These are phyloP conservation scores for Girardia tigrina DNA, from an alignment of 2,888 invertebrate genomes.

Conservation along the genomic window DNA sequence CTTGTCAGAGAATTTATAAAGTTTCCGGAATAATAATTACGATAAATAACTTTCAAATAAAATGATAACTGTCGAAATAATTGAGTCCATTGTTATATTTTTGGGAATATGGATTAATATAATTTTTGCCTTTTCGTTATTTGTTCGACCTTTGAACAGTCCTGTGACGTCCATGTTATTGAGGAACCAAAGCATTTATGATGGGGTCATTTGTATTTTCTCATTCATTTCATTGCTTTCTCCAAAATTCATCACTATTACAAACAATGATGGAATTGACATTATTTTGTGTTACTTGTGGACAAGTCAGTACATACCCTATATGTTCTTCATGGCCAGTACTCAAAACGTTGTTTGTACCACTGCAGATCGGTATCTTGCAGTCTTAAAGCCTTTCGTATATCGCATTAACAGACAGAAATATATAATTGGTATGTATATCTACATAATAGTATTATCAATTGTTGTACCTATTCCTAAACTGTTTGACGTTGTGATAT, in stretches of 20 bases:
- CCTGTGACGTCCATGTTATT: not conserved
- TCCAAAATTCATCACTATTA: not conserved
- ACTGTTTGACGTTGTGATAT: not conserved
- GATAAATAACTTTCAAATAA: too few species aligned
- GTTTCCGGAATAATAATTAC: too few species aligned
- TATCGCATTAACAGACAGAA: not conserved
- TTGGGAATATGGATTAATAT: not conserved
- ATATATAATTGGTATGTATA: not conserved
- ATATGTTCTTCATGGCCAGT: constrained; percentile 5
- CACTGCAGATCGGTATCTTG: not conserved
- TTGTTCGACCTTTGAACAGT: not conserved
- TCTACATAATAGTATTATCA: not conserved
- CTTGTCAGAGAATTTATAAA: too few species aligned
- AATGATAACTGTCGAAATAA: too few species aligned
- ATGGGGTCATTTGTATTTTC: not conserved
- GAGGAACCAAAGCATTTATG: not conserved
- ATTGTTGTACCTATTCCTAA: not conserved
- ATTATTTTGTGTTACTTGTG: not conserved
- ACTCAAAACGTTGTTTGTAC: constrained; percentile 14
- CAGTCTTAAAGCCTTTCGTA: not conserved
- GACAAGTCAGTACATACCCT: constrained; percentile 8
- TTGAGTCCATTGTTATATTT: not conserved
- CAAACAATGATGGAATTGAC: not conserved
- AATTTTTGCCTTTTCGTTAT: not conserved
- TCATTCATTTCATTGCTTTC: not conserved